Conservation (phyloP, 2,888 invertebrate genomes). For the Patella pellucida region DNA sequence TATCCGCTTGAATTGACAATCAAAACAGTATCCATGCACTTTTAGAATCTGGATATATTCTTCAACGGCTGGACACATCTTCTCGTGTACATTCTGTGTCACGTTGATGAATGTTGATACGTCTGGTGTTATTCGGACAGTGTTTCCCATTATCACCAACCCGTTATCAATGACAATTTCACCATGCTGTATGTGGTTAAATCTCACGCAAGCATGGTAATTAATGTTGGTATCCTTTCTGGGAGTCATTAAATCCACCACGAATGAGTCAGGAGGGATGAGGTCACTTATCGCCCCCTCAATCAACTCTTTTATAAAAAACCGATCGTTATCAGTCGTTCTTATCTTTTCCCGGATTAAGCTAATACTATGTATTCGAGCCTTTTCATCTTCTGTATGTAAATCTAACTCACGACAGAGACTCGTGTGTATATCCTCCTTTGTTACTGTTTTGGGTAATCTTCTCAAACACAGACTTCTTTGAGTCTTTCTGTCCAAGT, state of each 20-base stretch:
- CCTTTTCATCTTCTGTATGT: neutral
- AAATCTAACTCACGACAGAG: conserved; percentile 17
- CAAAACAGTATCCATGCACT: conserved; percentile 14
- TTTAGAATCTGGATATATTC: conserved; percentile 22
- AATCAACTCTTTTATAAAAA: conserved; percentile 21
- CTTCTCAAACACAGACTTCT: conserved; percentile 26
- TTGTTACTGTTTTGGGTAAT: conserved; percentile 28
- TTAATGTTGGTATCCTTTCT: conserved; percentile 29
- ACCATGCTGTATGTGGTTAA: conserved; percentile 37
- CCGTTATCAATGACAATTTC: conserved; percentile 21
- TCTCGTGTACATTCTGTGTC: conserved; percentile 31
- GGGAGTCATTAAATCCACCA: conserved; percentile 32
- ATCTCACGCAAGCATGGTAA: conserved; percentile 28
- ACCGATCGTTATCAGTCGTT: conserved; percentile 12
- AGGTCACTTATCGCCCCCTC: conserved; percentile 21
- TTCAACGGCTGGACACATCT: conserved; percentile 33
- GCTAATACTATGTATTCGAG: neutral
- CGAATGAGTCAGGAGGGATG: conserved; percentile 23
- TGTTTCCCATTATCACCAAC: conserved; percentile 32
- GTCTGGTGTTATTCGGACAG: conserved; percentile 33
- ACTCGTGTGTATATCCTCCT: conserved; percentile 34
- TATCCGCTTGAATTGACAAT: conserved; percentile 18
- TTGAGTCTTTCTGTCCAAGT: conserved; percentile 16
- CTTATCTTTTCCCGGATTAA: conserved; percentile 15
- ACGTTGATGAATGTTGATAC: conserved; percentile 39